Percentiles rank a stretch among this genome's conserved stretches.
phyloP scores from a whole-genome alignment of 2,113 vertebrate genomes.

The Colaptes auratus region DNA sequence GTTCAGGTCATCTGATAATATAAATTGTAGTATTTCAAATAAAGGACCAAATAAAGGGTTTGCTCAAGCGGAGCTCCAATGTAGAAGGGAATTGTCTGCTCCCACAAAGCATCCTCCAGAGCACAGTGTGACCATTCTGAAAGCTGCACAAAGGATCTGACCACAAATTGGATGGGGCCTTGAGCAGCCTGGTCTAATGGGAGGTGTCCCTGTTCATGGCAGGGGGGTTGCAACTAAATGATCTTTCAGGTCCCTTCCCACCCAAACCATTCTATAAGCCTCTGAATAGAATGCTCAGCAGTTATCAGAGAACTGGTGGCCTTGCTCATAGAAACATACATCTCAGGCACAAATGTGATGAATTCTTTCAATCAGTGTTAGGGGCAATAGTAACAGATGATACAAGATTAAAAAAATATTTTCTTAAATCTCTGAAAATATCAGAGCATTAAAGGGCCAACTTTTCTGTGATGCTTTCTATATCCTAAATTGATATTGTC shows the following conservation, averaged over 20 bases:
- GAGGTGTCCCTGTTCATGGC: too few species aligned
- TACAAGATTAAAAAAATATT: not conserved
- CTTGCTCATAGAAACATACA: not conserved
- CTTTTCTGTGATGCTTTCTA: not conserved
- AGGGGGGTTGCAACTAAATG: too few species aligned
- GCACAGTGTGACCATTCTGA: not conserved
- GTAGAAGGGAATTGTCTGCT: not conserved
- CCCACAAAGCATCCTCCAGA: not conserved
- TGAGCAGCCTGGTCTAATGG: too few species aligned
- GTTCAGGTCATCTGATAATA: not conserved
- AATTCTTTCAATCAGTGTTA: not conserved
- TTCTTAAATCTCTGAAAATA: not conserved
- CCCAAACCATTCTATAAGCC: too few species aligned
- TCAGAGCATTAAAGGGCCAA: not conserved
- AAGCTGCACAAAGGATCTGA: not conserved
- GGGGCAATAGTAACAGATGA: not conserved
- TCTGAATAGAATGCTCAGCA: not conserved
- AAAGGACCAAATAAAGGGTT: not conserved
- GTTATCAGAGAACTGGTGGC: not conserved
- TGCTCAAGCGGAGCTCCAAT: not conserved
- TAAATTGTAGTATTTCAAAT: not conserved
- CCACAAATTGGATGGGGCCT: not conserved
- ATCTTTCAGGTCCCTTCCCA: too few species aligned
- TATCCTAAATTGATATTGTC: not conserved
- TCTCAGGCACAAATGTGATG: not conserved